Conservation (phyloP, 2,113 vertebrate genomes). For the Benitochromis conjunctus region DNA sequence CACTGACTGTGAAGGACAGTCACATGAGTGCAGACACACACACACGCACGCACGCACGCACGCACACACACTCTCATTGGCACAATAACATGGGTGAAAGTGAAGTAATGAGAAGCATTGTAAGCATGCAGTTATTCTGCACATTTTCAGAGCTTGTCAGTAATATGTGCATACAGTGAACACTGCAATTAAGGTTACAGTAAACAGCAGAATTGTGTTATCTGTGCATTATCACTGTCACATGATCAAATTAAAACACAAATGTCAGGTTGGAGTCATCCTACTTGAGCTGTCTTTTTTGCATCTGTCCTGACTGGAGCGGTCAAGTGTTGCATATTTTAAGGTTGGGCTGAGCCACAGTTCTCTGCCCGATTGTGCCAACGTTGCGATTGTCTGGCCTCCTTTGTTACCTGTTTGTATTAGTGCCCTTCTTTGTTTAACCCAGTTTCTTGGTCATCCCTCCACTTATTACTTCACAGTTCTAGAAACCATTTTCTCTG, state of each 20-base stretch:
- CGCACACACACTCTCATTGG: background rate
- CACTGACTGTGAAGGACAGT: conserved; percentile 68
- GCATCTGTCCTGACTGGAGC: background rate
- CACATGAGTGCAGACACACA: conserved; percentile 9
- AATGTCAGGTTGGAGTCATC: background rate
- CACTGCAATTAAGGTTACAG: background rate
- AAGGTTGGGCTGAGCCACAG: background rate
- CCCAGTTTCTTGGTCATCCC: background rate
- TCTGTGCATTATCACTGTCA: background rate
- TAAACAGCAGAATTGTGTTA: background rate
- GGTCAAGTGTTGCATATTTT: background rate
- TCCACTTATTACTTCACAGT: background rate
- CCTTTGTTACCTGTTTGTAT: background rate
- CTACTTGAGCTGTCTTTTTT: background rate
- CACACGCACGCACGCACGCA: background rate
- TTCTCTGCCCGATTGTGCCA: background rate
- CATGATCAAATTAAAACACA: background rate
- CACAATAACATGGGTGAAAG: background rate
- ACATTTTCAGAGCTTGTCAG: background rate
- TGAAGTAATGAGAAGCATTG: background rate
- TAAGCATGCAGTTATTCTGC: background rate
- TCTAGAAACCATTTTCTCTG: background rate
- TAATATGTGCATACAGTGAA: background rate
- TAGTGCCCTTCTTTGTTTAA: background rate
- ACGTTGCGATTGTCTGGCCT: background rate